A percentile compares a stretch with the other conserved stretches of the same genome.
Evolutionary conservation across 2,113 vertebrate genomes (phyloP).

Genomic region (Pangasianodon gigas): DNA sequence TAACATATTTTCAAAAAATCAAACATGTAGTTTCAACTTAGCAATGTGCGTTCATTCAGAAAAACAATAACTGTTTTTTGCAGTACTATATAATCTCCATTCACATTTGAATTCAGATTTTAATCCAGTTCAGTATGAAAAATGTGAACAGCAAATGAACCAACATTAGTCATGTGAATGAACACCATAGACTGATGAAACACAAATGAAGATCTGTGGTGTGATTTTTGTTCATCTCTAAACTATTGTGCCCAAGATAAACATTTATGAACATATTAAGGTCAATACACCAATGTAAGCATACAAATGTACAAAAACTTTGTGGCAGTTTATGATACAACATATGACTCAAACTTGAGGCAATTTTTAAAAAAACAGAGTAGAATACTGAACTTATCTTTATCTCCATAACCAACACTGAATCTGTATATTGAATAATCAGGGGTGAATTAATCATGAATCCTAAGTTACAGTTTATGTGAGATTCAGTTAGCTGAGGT

Average conservation of each 20-base stretch:
- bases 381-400: neutral
- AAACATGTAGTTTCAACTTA: constrained; percentile 4
- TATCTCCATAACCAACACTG: neutral
- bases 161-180: constrained; percentile 18
- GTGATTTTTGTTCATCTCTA: constrained; percentile 23
- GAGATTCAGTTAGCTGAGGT: neutral
- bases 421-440: neutral
- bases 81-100: constrained; percentile 12
- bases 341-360: neutral
- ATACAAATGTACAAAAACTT: constrained; percentile 36
- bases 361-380: neutral
- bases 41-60: constrained; percentile 22
- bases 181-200: constrained; percentile 38
- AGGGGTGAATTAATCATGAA: neutral
- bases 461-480: neutral
- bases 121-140: constrained; percentile 23
- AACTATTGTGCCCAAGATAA: constrained; percentile 30
- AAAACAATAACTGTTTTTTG: constrained; percentile 12
- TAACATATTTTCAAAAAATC: neutral
- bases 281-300: constrained; percentile 6
- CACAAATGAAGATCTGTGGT: constrained; percentile 14
- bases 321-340: constrained; percentile 33
- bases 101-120: constrained; percentile 13
- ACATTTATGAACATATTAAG: constrained; percentile 10
- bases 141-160: constrained; percentile 40